Base-by-base conservation (phyloP, 2,797 vertebrate species). In the Meda fulgida region DNA sequence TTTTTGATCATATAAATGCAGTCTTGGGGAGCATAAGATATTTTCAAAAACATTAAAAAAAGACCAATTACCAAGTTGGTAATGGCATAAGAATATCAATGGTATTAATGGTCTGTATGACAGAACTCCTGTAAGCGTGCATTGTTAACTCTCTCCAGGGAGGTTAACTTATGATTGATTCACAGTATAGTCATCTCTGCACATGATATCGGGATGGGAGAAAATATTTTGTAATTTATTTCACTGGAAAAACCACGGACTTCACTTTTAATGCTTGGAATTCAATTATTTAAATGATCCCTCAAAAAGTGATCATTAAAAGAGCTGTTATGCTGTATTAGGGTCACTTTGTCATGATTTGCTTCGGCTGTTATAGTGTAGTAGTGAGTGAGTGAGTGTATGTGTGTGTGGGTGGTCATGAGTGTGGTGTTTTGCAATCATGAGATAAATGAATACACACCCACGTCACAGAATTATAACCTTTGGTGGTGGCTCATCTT, bases 401-500 rank as follows among this genome's bases (percentile, higher is more conserved):
- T 18, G 46, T 21, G 48, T 63, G 19, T 23, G 53, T 73, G 80
- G 51, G 53, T 43, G 82, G n/a, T 29, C 43, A 14, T 78, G 76
- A 79, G 21, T 78, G 73, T 89, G 89, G 48, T 75, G 87, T 70
- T 85, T 87, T 84, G 77, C 77, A 58, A 66, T 82, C 85, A 85
- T 87, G 85, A 85, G 78, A 84, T 84, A 31, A 87, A 88, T 89
- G 85, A 86, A 81, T 53, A 83, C 82, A 69, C 78, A 70, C 73
- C 65, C 53, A 29, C 84, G 58, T 87, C 81, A 85, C 78, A 76
- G 51, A 80, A 86, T 87, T 78, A 85, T 87, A 83, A 85, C 83
- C 77, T 75, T 78, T 63, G 83, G 51, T 55, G 83, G 87, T 89
- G 90, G 89, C 91, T 85, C 88, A 86, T 89, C 92, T 89, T 86